Evolutionary conservation across 2,888 invertebrate genomes (phyloP).

Genomic region (Yponomeuta malinellus): DNA sequence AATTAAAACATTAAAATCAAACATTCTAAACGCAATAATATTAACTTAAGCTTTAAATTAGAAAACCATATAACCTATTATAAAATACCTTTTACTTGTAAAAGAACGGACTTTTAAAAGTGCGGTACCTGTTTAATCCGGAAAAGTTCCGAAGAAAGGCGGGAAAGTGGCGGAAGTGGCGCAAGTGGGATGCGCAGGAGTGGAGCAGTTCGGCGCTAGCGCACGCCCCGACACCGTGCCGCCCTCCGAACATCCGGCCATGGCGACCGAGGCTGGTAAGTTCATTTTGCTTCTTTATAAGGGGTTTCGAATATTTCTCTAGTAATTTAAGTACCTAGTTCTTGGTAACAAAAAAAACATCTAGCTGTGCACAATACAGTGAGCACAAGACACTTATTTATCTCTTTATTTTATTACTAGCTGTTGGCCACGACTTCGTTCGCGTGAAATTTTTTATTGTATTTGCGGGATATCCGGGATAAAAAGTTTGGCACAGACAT

Average conservation of each 20-base stretch:
- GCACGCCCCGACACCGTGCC: slow-evolving; percentile 66
- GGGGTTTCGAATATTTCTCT: not conserved
- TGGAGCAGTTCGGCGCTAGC: slow-evolving; percentile 65
- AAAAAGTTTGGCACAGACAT: too few species aligned
- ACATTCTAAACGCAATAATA: slow-evolving; percentile 1
- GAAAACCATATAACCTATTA: not conserved
- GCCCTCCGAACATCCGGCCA: slow-evolving; percentile 70
- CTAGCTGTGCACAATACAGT: too few species aligned
- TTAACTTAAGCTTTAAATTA: slow-evolving; percentile 1
- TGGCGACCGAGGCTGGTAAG: slow-evolving; percentile 73
- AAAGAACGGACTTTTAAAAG: not conserved
- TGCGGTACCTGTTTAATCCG: not conserved
- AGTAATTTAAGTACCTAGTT: not conserved
- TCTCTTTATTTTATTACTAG: too few species aligned
- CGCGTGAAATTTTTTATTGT: too few species aligned
- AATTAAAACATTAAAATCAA: slow-evolving; percentile 7
- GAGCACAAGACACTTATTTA: too few species aligned
- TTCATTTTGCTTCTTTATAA: slow-evolving; percentile 20
- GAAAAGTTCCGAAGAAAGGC: slow-evolving; percentile 33
- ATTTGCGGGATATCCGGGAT: too few species aligned
- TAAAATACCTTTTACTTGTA: not conserved
- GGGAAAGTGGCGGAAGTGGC: slow-evolving; percentile 65
- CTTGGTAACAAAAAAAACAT: too few species aligned
- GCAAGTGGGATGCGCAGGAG: slow-evolving; percentile 70
- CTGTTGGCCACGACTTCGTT: too few species aligned